Percentiles rank a stretch among this genome's conserved stretches.
phyloP scores from a whole-genome alignment of 2,797 vertebrate genomes.

The Carapus acus region DNA sequence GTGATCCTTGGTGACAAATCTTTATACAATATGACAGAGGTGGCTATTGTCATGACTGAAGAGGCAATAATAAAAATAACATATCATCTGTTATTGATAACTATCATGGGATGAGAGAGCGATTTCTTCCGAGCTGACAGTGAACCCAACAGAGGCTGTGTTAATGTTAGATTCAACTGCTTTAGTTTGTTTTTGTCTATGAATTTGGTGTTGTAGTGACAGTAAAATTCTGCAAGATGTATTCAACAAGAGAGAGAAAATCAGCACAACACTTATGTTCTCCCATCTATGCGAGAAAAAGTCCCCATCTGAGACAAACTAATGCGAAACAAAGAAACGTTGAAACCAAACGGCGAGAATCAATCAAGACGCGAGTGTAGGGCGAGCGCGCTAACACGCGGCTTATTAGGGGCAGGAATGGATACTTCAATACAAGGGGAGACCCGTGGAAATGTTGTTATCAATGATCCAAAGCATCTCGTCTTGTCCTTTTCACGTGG shows the following conservation, averaged over 20 bases:
- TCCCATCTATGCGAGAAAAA: constrained; percentile 6
- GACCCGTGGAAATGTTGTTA: constrained; percentile 67
- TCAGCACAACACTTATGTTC: neutral
- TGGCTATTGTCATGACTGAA: constrained; percentile 9
- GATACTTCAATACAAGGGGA: constrained; percentile 38
- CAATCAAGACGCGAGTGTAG: constrained; percentile 30
- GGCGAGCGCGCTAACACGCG: constrained; percentile 18
- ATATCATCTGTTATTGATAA: constrained; percentile 2
- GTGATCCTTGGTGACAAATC: neutral
- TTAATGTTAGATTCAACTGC: constrained; percentile 25
- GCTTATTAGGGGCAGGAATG: constrained; percentile 37
- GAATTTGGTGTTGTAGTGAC: too few relatives aligned
- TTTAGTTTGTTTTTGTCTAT: too few relatives aligned
- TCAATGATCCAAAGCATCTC: constrained; percentile 74
- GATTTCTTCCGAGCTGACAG: constrained; percentile 16
- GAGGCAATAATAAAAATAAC: constrained; percentile 4
- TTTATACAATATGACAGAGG: neutral
- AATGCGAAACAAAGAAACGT: constrained; percentile 6
- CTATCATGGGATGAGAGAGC: constrained; percentile 2
- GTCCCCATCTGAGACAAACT: neutral
- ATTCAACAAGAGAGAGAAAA: constrained; percentile 4
- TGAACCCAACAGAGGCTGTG: constrained; percentile 25
- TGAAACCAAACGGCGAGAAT: neutral
- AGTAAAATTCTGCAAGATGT: too few relatives aligned
- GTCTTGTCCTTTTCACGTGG: constrained; percentile 74